phyloP scores from a whole-genome alignment of 2,888 invertebrate genomes.

The Palloptera scutellata region DNA sequence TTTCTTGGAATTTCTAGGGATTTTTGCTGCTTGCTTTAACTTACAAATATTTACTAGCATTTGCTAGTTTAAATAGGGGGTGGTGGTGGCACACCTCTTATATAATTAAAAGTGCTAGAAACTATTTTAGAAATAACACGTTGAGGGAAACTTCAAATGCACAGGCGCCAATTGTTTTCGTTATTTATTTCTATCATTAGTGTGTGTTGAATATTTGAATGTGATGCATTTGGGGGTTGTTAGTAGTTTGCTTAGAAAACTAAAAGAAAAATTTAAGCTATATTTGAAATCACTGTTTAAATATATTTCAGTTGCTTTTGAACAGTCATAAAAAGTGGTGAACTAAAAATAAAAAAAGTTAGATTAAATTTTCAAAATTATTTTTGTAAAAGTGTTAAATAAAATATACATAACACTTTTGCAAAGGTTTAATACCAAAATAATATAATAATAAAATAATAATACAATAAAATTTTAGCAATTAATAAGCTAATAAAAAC shows the following conservation, averaged over 20 bases:
- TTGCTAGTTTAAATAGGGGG: background rate
- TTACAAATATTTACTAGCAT: background rate
- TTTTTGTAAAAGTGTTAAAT: background rate
- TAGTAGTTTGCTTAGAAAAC: constrained; percentile 11
- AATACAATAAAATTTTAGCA: constrained; percentile 18
- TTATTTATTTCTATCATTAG: constrained; percentile 17
- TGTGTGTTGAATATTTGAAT: constrained; percentile 12
- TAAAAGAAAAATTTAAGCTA: constrained; percentile 13
- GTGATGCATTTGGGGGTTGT: constrained; percentile 20
- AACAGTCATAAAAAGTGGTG: constrained; percentile 32
- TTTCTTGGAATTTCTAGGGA: constrained; percentile 21
- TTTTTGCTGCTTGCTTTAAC: background rate
- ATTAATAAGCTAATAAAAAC: constrained; percentile 39
- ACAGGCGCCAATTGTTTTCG: constrained; percentile 3
- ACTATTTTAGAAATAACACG: constrained; percentile 1
- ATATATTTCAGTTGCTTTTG: constrained; percentile 38
- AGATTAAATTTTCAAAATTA: background rate
- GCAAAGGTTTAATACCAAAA: constrained; percentile 2
- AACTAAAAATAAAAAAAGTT: constrained; percentile 7
- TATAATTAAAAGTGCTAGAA: constrained; percentile 4
- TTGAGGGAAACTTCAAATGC: background rate
- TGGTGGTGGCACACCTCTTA: background rate
- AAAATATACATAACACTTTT: background rate
- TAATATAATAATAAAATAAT: background rate
- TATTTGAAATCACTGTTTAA: constrained; percentile 18